Base-by-base conservation (phyloP, 2,113 vertebrate genomes). In the Mastomys coucha region DNA sequence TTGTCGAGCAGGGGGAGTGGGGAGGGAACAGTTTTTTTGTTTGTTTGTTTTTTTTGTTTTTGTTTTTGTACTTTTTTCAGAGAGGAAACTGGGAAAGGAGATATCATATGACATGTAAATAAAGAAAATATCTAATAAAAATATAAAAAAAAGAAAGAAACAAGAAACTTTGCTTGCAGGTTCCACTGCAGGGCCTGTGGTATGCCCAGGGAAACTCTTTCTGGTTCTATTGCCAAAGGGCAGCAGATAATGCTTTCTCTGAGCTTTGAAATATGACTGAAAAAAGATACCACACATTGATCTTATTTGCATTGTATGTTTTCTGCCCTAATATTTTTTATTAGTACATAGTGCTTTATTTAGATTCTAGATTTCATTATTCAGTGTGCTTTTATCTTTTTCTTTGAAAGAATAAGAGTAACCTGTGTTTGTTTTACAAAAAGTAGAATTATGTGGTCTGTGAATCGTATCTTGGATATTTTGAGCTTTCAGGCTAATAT, bases 371-470 rank as follows among this genome's bases (percentile, higher is more conserved):
- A 51, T 78, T 65, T 75, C 49, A 93, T 58, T 94, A 77, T 53
- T 88, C 5, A 91, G 17, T 94, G 87, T 5, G 82, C 60, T 91
- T 91, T 85, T 77, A 85, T 69, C 70, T 89, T 97, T 94, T 49
- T 20, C 11, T 60, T 65, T 88, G 20, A 90, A 97, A 96, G 88
- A 76, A 97, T 97, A 97, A 86, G 91, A 63, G 11, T 96, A 85
- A 96, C n/a, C 88, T 84, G 89, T 89, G 56, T 92, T 95, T 96
- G 91, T 94, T 95, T 95, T 65, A 98, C 8, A 70, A 86, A 96
- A 56, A 16, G 56, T 0, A 10, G 36, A 97, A 86, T 98, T 82
- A 94, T 67, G 53, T 53, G 53, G 53, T 53, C 53, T 53, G 53
- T 53, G 53, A 53, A 53, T 53, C 13, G 12, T 53, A 12, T 51